phyloP scores from a whole-genome alignment of 2,113 vertebrate species.

The Corynorhinus townsendii region DNA sequence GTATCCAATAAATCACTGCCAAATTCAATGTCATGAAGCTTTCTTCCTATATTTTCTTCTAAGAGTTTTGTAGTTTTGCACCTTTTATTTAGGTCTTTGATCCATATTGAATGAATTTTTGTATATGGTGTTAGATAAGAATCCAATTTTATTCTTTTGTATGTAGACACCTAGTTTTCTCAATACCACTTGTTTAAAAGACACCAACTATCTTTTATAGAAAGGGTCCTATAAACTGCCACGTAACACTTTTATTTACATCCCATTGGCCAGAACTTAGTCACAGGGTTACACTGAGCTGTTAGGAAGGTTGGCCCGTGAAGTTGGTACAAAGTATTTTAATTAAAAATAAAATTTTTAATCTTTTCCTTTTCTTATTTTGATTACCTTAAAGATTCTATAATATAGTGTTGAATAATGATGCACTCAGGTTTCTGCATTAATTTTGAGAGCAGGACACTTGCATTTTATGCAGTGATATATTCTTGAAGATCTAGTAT shows the following conservation, averaged over 20 bases:
- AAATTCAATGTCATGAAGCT: neutral
- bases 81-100: neutral
- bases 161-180: neutral
- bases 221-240: neutral
- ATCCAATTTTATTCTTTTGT: neutral
- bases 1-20: neutral
- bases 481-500: neutral
- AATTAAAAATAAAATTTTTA: neutral
- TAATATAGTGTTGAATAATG: neutral
- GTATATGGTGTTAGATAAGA: neutral
- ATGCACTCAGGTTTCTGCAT: neutral
- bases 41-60: neutral
- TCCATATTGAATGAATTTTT: neutral
- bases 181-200: neutral
- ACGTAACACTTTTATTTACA: neutral
- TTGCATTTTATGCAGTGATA: neutral
- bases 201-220: neutral
- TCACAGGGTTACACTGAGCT: neutral
- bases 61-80: neutral
- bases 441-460: neutral
- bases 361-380: neutral
- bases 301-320: neutral
- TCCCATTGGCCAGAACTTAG: neutral
- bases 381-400: neutral
- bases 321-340: neutral